Conservation (phyloP, 2,888 invertebrate species). For the Keiferia lycopersicella region DNA sequence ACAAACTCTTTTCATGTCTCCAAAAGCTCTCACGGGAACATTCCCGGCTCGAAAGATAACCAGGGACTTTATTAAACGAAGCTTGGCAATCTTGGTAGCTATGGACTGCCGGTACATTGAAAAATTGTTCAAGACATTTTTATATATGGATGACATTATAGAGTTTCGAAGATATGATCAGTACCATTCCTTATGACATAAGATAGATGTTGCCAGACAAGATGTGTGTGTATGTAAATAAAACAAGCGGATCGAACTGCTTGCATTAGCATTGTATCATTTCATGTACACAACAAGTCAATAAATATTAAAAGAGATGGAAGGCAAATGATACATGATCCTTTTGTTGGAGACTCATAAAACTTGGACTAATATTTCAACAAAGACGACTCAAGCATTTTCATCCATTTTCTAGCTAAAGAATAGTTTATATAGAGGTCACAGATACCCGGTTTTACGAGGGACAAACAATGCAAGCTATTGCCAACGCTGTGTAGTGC, state of each 20-base stretch:
- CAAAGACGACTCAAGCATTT: slow-evolving; percentile 4
- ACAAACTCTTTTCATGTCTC: not conserved
- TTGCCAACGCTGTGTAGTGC: slow-evolving; percentile 50
- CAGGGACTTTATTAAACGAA: not conserved
- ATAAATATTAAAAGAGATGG: not conserved
- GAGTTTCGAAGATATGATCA: not conserved
- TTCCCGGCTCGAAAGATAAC: not conserved
- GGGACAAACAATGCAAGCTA: slow-evolving; percentile 50
- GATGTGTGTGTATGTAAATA: no score
- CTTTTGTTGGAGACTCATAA: slow-evolving; percentile 4
- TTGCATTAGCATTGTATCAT: not conserved
- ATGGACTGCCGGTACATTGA: not conserved
- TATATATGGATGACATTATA: slow-evolving; percentile 1
- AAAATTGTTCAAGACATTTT: not conserved
- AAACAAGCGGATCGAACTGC: no score
- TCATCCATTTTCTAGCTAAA: not conserved
- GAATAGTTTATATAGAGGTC: slow-evolving; percentile 34
- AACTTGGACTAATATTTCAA: slow-evolving; percentile 10
- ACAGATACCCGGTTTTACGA: slow-evolving; percentile 51
- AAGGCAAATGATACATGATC: slow-evolving; percentile 12
- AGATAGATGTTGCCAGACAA: no score
- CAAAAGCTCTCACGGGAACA: slow-evolving; percentile 1
- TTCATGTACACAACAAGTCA: no score
- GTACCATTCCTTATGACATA: no score
- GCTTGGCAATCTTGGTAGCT: not conserved